A percentile compares a stretch with the other conserved stretches of the same genome.
phyloP scores from a whole-genome alignment of 2,113 vertebrate genomes.

The Elgaria multicarinata region DNA sequence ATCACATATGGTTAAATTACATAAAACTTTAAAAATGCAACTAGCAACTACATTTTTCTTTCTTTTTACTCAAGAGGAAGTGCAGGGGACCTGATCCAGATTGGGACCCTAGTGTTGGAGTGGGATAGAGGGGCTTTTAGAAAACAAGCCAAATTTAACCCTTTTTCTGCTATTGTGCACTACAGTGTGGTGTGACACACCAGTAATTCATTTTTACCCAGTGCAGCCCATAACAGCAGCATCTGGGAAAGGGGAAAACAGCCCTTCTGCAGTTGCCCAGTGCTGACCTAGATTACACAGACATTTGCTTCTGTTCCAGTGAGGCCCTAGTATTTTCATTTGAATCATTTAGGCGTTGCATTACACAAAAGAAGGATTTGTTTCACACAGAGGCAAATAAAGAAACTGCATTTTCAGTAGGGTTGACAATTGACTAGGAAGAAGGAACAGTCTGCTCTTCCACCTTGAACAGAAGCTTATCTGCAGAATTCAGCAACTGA shows the following conservation, averaged over 20 bases:
- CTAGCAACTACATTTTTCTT: too few relatives aligned
- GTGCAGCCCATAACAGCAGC: background rate
- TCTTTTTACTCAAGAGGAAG: too few relatives aligned
- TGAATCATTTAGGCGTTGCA: background rate
- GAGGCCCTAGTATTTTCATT: background rate
- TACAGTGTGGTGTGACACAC: too few relatives aligned
- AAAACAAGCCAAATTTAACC: too few relatives aligned
- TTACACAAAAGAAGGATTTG: background rate
- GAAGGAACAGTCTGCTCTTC: background rate
- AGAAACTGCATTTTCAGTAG: background rate
- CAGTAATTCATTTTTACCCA: background rate
- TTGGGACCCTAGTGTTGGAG: too few relatives aligned
- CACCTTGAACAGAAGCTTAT: background rate
- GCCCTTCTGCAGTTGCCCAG: too few relatives aligned
- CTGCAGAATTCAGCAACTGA: background rate
- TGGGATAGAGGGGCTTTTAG: too few relatives aligned
- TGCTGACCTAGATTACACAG: background rate
- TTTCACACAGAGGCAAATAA: background rate
- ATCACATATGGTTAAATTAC: too few relatives aligned
- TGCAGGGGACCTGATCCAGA: too few relatives aligned
- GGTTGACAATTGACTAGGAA: background rate
- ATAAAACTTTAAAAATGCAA: too few relatives aligned
- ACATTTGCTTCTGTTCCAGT: background rate
- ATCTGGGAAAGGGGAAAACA: too few relatives aligned
- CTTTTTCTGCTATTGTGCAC: too few relatives aligned